Base-by-base conservation (phyloP, 2,797 vertebrate species). In the Alosa sapidissima region DNA sequence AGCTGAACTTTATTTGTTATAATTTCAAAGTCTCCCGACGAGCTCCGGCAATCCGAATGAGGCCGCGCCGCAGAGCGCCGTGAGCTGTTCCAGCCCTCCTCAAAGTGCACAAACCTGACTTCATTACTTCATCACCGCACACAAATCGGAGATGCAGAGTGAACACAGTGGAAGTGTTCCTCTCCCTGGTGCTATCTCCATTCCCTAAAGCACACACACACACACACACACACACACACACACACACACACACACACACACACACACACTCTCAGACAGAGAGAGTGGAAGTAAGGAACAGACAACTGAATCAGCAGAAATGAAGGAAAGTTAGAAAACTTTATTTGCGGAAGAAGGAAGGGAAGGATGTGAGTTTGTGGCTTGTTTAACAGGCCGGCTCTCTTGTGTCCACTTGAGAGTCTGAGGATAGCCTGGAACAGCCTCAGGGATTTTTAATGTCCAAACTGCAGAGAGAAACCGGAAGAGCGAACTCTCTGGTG, bases 221-320 rank as follows among this genome's bases (percentile, higher is more conserved):
- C 51, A 47, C 51, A 48, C 36, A 84, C 28, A 49, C 52, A 45
- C 52, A 51, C 60, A 68, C 82, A 51, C 36, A 28, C 84, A 81
- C 16, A 68, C 36, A 49, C 41, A 49, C 13, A 81, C n/a, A 5
- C 55, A 28, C 21, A 47, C 51, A 49, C 62, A 72, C 83, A 52
- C 55, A 33, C 84, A 81, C 33, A 75, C 41, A 51, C 55, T n/a
- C 16, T 49, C 9, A 8, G 28, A 19, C 62, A 16, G 47, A 14
- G 11, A 51, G 49, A 51, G 49, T 51, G 41, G 41, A 41, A 41
- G 49, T 52, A 2, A 52, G 1, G 10, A 3, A 10, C 11, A 52
- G 68, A 19, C 68, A 19, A 45, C 41, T 75, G 33, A 75, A 41
- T 75, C 68, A 75, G 68, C 68, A 75, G 68, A 75, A 75, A 41